Percentiles rank a stretch among this genome's conserved stretches.
Evolutionary conservation across 1,140 invertebrate genomes (phyloP).

Genomic region (Chionoecetes opilio): DNA sequence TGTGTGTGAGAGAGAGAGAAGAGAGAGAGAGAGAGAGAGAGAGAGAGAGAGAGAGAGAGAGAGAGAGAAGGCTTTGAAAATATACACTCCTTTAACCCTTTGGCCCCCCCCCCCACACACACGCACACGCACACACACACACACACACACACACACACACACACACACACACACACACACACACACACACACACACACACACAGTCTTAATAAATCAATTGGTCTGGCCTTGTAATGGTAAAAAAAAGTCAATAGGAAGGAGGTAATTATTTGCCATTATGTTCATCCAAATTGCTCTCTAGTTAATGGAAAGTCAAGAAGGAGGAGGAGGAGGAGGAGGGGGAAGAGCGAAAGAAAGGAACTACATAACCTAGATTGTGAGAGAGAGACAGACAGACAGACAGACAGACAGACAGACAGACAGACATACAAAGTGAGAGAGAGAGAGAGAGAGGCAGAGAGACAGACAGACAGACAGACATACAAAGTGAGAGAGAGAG

Average conservation of each 20-base stretch:
- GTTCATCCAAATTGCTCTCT: background rate
- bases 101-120: background rate
- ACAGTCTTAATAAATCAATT: background rate
- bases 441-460: background rate
- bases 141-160: background rate
- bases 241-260: background rate
- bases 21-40: too few relatives aligned
- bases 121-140: background rate
- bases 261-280: background rate
- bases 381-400: background rate
- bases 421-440: background rate
- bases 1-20: slow-evolving; percentile 5
- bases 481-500: background rate
- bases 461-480: background rate
- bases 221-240: background rate
- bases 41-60: too few relatives aligned
- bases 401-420: background rate
- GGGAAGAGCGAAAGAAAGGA: background rate
- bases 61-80: too few relatives aligned
- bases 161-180: slow-evolving; percentile 24
- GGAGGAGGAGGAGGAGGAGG: background rate
- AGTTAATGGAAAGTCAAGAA: background rate
- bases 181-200: slow-evolving; percentile 10
- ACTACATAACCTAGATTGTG: too few relatives aligned
- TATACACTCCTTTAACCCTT: too few relatives aligned